A percentile compares a stretch with the other conserved stretches of the same genome.
phyloP scores from a whole-genome alignment of 1,140 invertebrate species.

The Drosophila lacertosa region DNA sequence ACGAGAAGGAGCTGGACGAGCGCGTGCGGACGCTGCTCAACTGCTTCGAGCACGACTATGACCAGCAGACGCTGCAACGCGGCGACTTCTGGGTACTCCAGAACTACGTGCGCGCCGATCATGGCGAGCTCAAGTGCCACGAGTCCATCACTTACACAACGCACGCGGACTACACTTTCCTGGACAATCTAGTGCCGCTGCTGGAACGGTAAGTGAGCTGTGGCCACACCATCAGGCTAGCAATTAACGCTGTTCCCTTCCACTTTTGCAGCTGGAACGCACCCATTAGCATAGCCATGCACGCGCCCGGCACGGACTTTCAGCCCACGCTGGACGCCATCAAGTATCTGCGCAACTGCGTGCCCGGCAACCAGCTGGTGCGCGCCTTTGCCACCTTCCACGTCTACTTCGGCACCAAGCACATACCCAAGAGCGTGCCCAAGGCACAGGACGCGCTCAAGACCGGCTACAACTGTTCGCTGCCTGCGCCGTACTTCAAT shows the following conservation, averaged over 20 bases:
- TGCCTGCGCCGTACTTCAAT: slow-evolving; percentile 89
- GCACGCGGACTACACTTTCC: slow-evolving; percentile 95
- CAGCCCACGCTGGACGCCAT: slow-evolving; percentile 88
- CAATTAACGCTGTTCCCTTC: too few relatives aligned
- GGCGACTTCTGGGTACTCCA: slow-evolving; percentile 96
- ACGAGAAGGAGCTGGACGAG: slow-evolving; percentile 80
- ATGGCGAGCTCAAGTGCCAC: slow-evolving; percentile 88
- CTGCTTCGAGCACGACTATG: slow-evolving; percentile 88
- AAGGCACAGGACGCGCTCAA: slow-evolving; percentile 86
- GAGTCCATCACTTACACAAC: slow-evolving; percentile 96
- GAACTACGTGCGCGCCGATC: slow-evolving; percentile 90
- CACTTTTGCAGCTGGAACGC: slow-evolving; percentile 86
- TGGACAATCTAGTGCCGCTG: slow-evolving; percentile 94
- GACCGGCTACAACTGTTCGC: slow-evolving; percentile 88
- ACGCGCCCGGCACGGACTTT: slow-evolving; percentile 90
- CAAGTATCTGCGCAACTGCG: slow-evolving; percentile 88
- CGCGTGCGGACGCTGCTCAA: slow-evolving; percentile 83
- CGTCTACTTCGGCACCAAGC: slow-evolving; percentile 93
- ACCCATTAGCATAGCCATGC: slow-evolving; percentile 90
- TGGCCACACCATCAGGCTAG: too few relatives aligned
- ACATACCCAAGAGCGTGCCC: slow-evolving; percentile 91
- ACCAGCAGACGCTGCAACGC: slow-evolving; percentile 89
- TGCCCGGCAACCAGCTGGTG: slow-evolving; percentile 87
- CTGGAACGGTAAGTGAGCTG: slow-evolving; percentile 89
- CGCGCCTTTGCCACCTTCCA: slow-evolving; percentile 92